Conservation (phyloP, 2,113 vertebrate genomes). For the Apistogramma diplotaenia region DNA sequence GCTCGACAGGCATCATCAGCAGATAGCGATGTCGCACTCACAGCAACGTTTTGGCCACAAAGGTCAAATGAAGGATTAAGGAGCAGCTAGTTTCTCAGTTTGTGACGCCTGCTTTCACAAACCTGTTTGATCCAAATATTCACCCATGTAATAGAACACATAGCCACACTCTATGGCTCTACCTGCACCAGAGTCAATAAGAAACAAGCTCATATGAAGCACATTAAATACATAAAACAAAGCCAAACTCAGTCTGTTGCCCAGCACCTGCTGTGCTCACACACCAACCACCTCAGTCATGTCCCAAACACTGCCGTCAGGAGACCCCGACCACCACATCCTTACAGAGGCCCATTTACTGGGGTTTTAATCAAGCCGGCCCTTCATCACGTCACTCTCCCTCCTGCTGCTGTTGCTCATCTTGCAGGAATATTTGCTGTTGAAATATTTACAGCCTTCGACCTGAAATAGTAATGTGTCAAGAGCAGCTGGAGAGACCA, state of each 20-base stretch:
- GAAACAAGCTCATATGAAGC: too few species aligned
- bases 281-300: background rate
- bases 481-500: background rate
- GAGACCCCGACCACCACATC: too few species aligned
- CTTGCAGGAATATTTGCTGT: background rate
- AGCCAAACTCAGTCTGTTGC: too few species aligned
- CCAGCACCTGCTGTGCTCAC: background rate
- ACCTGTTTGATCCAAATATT: too few species aligned
- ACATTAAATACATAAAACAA: too few species aligned
- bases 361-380: background rate
- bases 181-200: too few species aligned
- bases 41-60: background rate
- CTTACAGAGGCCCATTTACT: background rate
- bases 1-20: too few species aligned
- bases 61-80: background rate
- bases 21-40: too few species aligned
- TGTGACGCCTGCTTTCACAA: too few species aligned
- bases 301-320: background rate
- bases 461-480: background rate
- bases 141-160: too few species aligned
- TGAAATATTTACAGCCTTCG: background rate
- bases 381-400: background rate
- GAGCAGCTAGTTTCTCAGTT: background rate
- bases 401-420: background rate
- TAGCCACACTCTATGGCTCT: too few species aligned